These are phyloP conservation scores for Neoascia interrupta DNA, from an alignment of 2,888 invertebrate genomes.

Conservation along the genomic window DNA sequence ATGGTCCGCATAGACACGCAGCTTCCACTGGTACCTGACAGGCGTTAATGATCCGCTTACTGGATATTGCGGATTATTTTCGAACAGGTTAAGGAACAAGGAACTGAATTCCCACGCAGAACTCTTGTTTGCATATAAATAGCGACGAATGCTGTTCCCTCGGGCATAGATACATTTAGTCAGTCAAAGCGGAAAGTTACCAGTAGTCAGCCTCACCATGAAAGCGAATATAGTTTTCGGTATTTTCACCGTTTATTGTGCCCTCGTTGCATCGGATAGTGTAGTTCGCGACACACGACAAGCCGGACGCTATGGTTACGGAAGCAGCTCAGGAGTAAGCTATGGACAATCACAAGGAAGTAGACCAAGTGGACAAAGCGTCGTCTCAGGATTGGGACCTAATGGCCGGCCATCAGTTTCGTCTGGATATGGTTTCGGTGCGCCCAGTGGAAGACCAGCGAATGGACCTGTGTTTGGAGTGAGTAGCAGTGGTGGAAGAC, in stretches of 20 bases:
- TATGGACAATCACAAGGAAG: constrained; percentile 43
- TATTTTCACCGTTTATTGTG: constrained; percentile 40
- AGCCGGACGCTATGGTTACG: constrained; percentile 61
- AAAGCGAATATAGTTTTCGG: constrained; percentile 37
- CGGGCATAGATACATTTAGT: no score
- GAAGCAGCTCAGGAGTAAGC: constrained; percentile 17
- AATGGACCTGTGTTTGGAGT: constrained; percentile 69
- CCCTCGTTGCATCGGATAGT: constrained; percentile 37
- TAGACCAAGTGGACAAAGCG: constrained; percentile 37
- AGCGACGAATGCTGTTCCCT: constrained; percentile 16
- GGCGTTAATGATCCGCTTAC: constrained; percentile 51
- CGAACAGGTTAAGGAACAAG: constrained; percentile 46
- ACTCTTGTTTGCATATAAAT: constrained; percentile 48
- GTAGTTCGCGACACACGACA: constrained; percentile 54
- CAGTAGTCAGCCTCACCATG: no score
- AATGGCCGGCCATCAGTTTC: constrained; percentile 38
- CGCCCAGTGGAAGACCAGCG: constrained; percentile 66
- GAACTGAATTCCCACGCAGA: constrained; percentile 18
- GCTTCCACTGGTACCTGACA: constrained; percentile 39
- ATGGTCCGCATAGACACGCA: constrained; percentile 22
- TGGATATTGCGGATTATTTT: constrained; percentile 6
- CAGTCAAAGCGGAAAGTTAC: no score
- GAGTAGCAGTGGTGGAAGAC: constrained; percentile 50
- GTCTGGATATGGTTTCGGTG: constrained; percentile 68
- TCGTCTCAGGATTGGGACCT: constrained; percentile 24